phyloP scores from a whole-genome alignment of 2,797 vertebrate genomes.

The Chelonia mydas region DNA sequence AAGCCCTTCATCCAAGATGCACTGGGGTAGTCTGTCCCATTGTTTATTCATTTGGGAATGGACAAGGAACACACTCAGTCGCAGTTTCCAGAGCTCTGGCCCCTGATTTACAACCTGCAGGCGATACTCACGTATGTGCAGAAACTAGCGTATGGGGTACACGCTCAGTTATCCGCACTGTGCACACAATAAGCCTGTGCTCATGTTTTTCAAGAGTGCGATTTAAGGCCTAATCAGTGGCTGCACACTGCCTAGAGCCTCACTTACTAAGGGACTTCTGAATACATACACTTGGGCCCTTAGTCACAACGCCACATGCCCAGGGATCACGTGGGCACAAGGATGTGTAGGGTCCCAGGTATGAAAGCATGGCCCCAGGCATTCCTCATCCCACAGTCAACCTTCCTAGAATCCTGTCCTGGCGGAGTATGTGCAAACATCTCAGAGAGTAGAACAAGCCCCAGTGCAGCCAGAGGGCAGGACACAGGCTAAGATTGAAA shows the following conservation, averaged over 20 bases:
- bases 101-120: not conserved
- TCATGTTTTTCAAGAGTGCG: too few relatives aligned
- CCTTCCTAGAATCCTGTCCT: not conserved
- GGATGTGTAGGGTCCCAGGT: not conserved
- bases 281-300: accelerated
- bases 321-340: not conserved
- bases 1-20: too few relatives aligned
- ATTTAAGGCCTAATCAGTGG: too few relatives aligned
- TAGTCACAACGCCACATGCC: not conserved
- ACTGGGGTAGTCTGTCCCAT: too few relatives aligned
- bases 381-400: not conserved
- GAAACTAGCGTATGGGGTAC: accelerated
- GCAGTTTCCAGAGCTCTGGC: not conserved
- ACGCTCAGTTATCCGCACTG: not conserved
- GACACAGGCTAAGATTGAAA: constrained; percentile 52
- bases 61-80: not conserved
- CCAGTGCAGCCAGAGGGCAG: not conserved
- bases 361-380: not conserved
- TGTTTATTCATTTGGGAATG: too few relatives aligned
- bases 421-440: not conserved
- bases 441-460: not conserved
- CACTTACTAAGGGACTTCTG: not conserved
- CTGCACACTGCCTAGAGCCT: too few relatives aligned
- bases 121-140: accelerated
- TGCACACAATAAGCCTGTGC: too few relatives aligned